phyloP scores from a whole-genome alignment of 2,113 vertebrate genomes.

The Brachyistius frenatus region DNA sequence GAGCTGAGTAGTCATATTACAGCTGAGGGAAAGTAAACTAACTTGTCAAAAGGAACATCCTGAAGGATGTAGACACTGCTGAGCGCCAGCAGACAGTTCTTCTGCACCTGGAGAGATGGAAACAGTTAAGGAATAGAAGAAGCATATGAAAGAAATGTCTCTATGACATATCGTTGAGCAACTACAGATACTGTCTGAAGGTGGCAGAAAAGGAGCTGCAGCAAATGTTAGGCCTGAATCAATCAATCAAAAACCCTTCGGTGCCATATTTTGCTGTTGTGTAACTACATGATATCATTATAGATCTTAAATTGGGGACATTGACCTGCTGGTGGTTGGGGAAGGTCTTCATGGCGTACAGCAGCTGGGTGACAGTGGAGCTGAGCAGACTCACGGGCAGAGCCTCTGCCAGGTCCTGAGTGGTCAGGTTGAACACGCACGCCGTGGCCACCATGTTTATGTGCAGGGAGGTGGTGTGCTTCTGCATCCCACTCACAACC shows the following conservation, averaged over 20 bases:
- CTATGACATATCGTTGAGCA: background rate
- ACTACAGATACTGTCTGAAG: constrained; percentile 3
- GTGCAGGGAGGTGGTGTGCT: constrained; percentile 89
- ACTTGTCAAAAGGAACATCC: constrained; percentile 95
- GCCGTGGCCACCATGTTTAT: constrained; percentile 93
- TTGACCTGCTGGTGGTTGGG: constrained; percentile 88
- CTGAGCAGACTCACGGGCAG: constrained; percentile 91
- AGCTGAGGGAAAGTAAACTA: constrained; percentile 49
- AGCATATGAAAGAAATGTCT: background rate
- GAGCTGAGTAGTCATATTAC: constrained; percentile 7
- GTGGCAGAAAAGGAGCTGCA: background rate
- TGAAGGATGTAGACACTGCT: constrained; percentile 95
- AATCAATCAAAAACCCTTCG: background rate
- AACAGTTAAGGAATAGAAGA: constrained; percentile 6
- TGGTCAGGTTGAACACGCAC: constrained; percentile 94
- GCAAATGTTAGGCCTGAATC: background rate
- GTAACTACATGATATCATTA: background rate
- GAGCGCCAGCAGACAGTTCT: constrained; percentile 94
- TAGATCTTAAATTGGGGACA: constrained; percentile 19
- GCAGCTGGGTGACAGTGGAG: constrained; percentile 88
- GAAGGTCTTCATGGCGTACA: constrained; percentile 93
- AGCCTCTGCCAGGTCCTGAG: constrained; percentile 88
- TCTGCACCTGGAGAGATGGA: constrained; percentile 88
- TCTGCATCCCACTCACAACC: constrained; percentile 91
- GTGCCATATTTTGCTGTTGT: background rate